Evolutionary conservation across 1,140 invertebrate species (phyloP), one percentile per base, ranked within the genome.

Genomic region (Colletes gigas): DNA sequence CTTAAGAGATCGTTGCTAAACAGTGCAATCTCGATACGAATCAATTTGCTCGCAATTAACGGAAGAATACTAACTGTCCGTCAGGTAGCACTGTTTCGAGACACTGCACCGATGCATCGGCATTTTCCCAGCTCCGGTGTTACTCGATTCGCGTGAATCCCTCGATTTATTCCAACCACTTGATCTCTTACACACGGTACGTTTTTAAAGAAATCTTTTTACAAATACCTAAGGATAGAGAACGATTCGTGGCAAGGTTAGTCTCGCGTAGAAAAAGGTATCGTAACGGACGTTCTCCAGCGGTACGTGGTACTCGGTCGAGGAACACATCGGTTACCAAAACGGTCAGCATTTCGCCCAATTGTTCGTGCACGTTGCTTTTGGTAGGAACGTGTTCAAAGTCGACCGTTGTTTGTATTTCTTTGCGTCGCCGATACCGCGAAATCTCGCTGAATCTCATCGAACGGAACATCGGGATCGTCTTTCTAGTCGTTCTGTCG

Each of bases 381-480:
- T 62, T 68, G 83, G 50, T 82, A 9, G 71, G 57, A 81, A 12
- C 19, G 47, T 60, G 14, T 4, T 67, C 78, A 67, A 74, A 70
- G 50, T 84, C 62, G 62, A 41, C 15, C 19, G n/a, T 7, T 67
- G n/a, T 30, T 4, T 47, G 14, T 54, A 63, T 57, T 71, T 55
- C 30, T 52, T 21, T 21, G n/a, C 74, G 54, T 60, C 75, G 41
- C 54, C 69, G 14, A 39, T 14, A 39, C 47, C 21, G 57, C 19
- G 52, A 50, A 50, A 44, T 5, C 39, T 19, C 4, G 17, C 19
- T 50, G 60, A 47, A 54, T 78, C 75, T 71, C 59, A 55, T 57
- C 66, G 60, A 30, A 69, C 15, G 10, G 10, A 47, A 55, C 14
- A 41, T 52, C 19, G 52, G 21, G 39, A 39, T 65, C 44, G 62